A percentile compares a stretch with the other conserved stretches of the same genome.
Evolutionary conservation across 1,140 invertebrate species (phyloP).

Genomic region (Panagrolaimus sp.): DNA sequence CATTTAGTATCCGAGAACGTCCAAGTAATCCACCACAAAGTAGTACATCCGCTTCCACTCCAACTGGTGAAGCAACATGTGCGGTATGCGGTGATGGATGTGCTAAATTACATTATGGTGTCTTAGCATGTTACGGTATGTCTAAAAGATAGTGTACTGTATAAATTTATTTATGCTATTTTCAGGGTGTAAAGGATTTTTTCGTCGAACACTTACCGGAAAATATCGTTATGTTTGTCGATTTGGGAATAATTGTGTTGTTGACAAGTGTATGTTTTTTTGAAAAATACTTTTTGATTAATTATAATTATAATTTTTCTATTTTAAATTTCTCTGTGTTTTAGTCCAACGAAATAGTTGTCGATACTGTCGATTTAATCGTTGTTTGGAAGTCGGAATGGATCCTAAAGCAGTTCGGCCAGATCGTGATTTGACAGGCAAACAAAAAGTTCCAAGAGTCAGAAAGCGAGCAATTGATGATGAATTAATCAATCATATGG

Average conservation of each 20-base stretch:
- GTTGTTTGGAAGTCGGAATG: constrained; percentile 51
- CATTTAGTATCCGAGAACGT: neutral
- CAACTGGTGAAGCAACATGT: constrained; percentile 45
- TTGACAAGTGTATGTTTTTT: constrained; percentile 56
- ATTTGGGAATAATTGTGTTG: constrained; percentile 58
- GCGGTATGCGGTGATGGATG: constrained; percentile 56
- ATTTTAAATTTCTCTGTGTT: constrained; percentile 24
- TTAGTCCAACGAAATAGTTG: constrained; percentile 44
- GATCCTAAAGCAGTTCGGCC: constrained; percentile 58
- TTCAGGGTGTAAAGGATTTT: constrained; percentile 48
- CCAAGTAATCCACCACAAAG: constrained; percentile 1
- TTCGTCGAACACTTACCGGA: constrained; percentile 55
- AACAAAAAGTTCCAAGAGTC: constrained; percentile 53
- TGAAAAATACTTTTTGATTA: constrained; percentile 8
- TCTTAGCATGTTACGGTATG: constrained; percentile 53
- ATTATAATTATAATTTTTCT: neutral
- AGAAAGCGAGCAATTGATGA: constrained; percentile 54
- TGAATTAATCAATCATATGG: constrained; percentile 58
- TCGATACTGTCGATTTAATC: constrained; percentile 30
- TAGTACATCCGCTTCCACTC: constrained; percentile 18
- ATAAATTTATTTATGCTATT: neutral
- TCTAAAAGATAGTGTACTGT: constrained; percentile 25
- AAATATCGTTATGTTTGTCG: constrained; percentile 58
- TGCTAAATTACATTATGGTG: constrained; percentile 56
- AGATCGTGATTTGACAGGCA: constrained; percentile 55